A percentile compares a stretch with the other conserved stretches of the same genome.
phyloP scores from a whole-genome alignment of 2,888 invertebrate genomes.

The Nephrotoma appendiculata region DNA sequence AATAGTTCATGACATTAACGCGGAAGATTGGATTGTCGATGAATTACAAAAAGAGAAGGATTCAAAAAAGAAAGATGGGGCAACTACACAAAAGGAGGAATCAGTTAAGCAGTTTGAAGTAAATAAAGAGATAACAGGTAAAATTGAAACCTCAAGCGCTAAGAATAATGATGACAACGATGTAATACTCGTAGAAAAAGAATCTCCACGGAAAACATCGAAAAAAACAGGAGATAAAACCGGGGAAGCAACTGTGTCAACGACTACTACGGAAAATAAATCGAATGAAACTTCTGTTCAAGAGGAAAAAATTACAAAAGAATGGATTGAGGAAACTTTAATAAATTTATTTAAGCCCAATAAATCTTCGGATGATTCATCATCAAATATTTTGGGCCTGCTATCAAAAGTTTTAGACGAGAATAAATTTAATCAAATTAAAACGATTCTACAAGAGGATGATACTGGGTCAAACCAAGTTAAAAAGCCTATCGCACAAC shows the following conservation, averaged over 20 bases:
- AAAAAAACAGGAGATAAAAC: background rate
- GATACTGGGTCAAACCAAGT: conserved; percentile 10
- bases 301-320: conserved; percentile 14
- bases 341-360: conserved; percentile 16
- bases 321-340: conserved; percentile 18
- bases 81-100: background rate
- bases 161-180: background rate
- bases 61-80: background rate
- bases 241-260: background rate
- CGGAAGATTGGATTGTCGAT: conserved; percentile 11
- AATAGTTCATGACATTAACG: background rate
- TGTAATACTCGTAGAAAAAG: background rate
- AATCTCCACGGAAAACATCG: background rate
- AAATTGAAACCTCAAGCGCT: background rate
- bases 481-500: conserved; percentile 6
- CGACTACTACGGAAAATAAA: background rate
- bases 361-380: conserved; percentile 11
- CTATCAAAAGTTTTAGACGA: conserved; percentile 20
- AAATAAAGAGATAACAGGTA: conserved; percentile 7
- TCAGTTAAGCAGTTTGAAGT: background rate
- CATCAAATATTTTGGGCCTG: conserved; percentile 17
- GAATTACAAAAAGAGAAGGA: background rate
- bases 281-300: conserved; percentile 7
- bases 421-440: conserved; percentile 19
- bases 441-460: conserved; percentile 16